Conservation (phyloP, 2,113 vertebrate genomes). For the Nansenia antarctica region DNA sequence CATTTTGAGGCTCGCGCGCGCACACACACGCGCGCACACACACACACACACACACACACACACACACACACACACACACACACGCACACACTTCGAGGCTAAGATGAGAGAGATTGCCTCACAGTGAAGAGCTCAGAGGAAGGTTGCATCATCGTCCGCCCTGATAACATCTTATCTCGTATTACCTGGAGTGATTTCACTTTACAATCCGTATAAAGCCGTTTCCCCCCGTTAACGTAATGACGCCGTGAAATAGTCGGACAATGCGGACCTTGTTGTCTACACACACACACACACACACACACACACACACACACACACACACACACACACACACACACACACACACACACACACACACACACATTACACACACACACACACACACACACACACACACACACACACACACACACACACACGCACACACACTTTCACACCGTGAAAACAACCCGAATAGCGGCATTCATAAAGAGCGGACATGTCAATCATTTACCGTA, state of each 20-base stretch:
- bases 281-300: too few relatives aligned
- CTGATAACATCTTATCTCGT: constrained; percentile 26
- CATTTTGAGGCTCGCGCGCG: too few relatives aligned
- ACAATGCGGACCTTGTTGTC: too few relatives aligned
- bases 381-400: constrained; percentile 2
- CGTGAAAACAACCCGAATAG: constrained; percentile 1
- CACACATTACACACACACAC: neutral
- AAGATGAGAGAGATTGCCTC: constrained; percentile 13
- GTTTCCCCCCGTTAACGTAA: constrained; percentile 3
- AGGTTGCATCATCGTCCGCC: constrained; percentile 19
- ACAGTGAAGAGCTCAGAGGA: neutral
- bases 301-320: neutral
- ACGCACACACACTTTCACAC: constrained; percentile 2
- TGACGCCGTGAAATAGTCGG: neutral
- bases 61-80: too few relatives aligned
- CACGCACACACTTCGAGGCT: too few relatives aligned
- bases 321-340: too few relatives aligned
- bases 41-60: too few relatives aligned
- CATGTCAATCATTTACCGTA: constrained; percentile 24
- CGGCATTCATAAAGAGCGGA: neutral
- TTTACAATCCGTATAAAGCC: constrained; percentile 13
- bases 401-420: constrained; percentile 4
- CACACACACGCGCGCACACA: too few relatives aligned
- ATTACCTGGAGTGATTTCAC: constrained; percentile 20
- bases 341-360: too few relatives aligned